phyloP scores from a whole-genome alignment of 2,797 vertebrate genomes.

The Pseudochirops corinnae region DNA sequence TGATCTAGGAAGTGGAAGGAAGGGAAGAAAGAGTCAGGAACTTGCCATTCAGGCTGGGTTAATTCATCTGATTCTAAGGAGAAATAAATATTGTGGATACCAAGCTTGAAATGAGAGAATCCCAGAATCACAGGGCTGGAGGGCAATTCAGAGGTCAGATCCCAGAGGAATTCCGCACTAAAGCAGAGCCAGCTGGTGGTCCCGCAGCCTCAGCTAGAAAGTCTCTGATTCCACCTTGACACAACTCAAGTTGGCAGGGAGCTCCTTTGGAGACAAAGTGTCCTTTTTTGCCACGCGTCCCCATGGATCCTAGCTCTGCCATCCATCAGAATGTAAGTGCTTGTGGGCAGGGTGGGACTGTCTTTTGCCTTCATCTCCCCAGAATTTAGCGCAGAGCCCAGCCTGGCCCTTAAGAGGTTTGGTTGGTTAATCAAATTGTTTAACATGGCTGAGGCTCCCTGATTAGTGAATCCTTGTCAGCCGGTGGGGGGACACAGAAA shows the following conservation, averaged over 20 bases:
- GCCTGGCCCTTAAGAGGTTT: neutral
- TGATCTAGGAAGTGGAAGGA: constrained; percentile 14
- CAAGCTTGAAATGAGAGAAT: neutral
- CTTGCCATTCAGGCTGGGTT: no score
- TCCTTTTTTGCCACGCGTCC: neutral
- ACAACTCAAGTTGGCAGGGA: fast-evolving
- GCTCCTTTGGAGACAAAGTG: neutral
- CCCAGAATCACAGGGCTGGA: neutral
- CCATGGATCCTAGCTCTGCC: neutral
- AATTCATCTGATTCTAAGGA: neutral
- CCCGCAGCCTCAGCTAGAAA: neutral
- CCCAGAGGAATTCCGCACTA: neutral
- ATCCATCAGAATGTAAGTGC: neutral
- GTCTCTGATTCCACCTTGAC: no score
- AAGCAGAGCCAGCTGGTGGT: neutral
- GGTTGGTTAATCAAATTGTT: neutral
- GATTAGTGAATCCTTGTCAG: neutral
- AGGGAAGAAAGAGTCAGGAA: neutral
- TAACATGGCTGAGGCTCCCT: neutral
- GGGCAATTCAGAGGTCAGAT: neutral
- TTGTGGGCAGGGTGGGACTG: neutral
- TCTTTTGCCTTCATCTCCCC: no score
- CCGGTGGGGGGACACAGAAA: neutral
- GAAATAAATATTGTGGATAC: neutral
- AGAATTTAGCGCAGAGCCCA: neutral